Base-by-base conservation (phyloP, 2,113 vertebrate genomes). In the Strix uralensis region DNA sequence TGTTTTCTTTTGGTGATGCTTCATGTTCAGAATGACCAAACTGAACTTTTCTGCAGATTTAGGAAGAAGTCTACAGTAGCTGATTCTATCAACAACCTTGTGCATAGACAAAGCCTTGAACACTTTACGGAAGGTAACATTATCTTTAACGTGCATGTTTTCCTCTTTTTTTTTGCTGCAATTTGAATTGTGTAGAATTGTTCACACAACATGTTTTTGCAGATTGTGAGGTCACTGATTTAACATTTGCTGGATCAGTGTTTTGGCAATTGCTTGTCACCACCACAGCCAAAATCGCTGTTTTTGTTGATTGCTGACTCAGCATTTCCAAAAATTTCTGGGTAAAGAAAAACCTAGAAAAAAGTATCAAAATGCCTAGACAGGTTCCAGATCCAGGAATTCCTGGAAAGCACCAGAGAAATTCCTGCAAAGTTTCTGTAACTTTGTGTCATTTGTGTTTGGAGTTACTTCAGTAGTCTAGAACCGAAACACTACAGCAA, bases 81-180 rank as follows among this genome's bases (percentile, higher is more conserved):
- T 18, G 97, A 98, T 81, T 99, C 98, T 42, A 99, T 99, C 96
- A 99, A 98, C 96, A 99, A 62, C 90, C 97, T 98, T 70, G 97
- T 98, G 46, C 98, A 98, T 59, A 99, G 98, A 84, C 98, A 94
- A 95, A 97, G 96, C 42, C 88, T 98, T 54, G 98, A 98, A 71
- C 97, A 98, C 49, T 99, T 98, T 90, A 99, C 99, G 27, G 99
- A 99, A 99, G 99, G 99, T 99, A 96, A 83, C 2, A 0, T 57
- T 74, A 11, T 55, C 42, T 80, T 44, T 47, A 34, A 46, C 6
- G 13, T 11, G 8, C 0, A 0, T 30, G 11, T 30, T 91, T 81
- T 75, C 1, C 13, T 55, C 52, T 70, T 30, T 38, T 19, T 54
- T 78, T 72, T 34, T 21, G 0, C 51, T 89, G 40, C 29, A 27